Base-by-base conservation (phyloP, 2,113 vertebrate species). In the Crypturellus undulatus region DNA sequence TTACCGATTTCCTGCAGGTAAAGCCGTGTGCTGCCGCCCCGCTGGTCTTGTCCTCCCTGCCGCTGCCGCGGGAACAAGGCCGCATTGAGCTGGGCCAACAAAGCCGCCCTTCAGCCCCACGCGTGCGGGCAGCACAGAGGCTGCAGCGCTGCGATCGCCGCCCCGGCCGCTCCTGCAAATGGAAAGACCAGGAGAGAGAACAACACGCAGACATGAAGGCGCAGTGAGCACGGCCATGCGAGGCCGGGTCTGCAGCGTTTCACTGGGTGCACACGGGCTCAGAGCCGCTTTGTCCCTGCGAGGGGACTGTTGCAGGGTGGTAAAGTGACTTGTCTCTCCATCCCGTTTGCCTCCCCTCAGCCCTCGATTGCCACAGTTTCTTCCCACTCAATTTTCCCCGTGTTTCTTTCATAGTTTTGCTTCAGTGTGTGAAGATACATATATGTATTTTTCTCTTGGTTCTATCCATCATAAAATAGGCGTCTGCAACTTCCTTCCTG, bases 191-290 rank as follows among this genome's bases (percentile, higher is more conserved):
- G 42, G 73, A 2, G 4, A 32, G 9, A 16, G 3, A 25, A 38
- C 26, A 2, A 76, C 72, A 63, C 1, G 70, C 58, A 59, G n/a
- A 1, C 3, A 1, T 3, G 24, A 40, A 40, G 24, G 77, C 64
- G 9, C 8, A 80, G 36, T 4, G 3, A 59, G 54, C 7, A 0
- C 58, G 63, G 54, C 58, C 25, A 0, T 2, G 51, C 3, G 0
- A 25, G 45, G 36, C 43, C 5, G 0, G 0, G 8, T 34, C 19
- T 45, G 77, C 0, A 3, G 30, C 3, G 1, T 11, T 14, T 14
- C 34, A 30, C 5, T 26, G 51, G 6, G 54, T 32, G 64, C 8
- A 1, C 22, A 1, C 20, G 4, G 60, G 28, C 24, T 6, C 52
- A 3, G 0, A 0, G 45, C 12, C 25, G 17, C 24, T n/a, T 38